These are phyloP conservation scores for Leptarthrus brevirostris DNA, from an alignment of 2,888 invertebrate genomes.

Conservation along the genomic window DNA sequence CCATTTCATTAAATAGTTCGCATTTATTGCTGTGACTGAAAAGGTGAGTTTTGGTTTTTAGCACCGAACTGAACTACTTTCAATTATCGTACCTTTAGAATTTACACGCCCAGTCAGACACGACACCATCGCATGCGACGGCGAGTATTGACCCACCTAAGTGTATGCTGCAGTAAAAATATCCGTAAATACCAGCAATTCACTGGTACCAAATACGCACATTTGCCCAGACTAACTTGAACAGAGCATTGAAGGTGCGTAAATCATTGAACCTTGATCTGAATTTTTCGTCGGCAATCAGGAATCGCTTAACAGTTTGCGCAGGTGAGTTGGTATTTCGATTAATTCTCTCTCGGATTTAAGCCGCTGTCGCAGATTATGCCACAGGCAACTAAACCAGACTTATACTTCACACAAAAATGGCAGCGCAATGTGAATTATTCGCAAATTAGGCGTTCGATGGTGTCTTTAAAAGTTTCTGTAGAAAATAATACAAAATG, in stretches of 20 bases:
- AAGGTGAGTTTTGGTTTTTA: conserved; percentile 18
- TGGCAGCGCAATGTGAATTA: not conserved
- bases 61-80: conserved; percentile 26
- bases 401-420: not conserved
- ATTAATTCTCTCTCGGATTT: not conserved
- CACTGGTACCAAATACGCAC: conserved; percentile 28
- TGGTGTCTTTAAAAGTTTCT: too few relatives aligned
- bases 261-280: conserved; percentile 37
- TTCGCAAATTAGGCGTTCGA: not conserved
- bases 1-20: not conserved
- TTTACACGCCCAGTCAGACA: conserved; percentile 22
- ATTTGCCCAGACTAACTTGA: not conserved
- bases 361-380: not conserved
- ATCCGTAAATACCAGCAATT: conserved; percentile 4
- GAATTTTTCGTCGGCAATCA: conserved; percentile 23
- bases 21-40: not conserved
- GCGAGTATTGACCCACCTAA: conserved; percentile 17
- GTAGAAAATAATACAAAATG: too few relatives aligned
- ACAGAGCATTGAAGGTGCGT: conserved; percentile 22
- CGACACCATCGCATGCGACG: not conserved
- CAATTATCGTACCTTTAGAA: conserved; percentile 35
- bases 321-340: conserved; percentile 12
- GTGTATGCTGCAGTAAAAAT: not conserved
- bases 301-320: conserved; percentile 15
- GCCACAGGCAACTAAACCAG: not conserved